Base-by-base conservation (phyloP, 2,113 vertebrate genomes). In the Actenoides lindsayi region DNA sequence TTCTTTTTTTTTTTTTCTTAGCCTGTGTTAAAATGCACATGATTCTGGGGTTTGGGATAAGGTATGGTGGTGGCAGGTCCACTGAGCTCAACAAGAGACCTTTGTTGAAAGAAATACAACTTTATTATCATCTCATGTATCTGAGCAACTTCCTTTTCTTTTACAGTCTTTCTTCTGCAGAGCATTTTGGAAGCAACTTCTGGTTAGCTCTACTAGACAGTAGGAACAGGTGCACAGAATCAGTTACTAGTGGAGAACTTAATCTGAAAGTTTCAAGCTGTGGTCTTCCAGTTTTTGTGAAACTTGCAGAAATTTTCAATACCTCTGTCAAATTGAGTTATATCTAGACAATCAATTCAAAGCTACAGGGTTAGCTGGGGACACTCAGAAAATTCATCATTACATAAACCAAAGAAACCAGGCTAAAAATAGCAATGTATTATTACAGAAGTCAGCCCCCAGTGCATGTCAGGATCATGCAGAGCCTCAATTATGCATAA, bases 361-460 rank as follows among this genome's bases (percentile, higher is more conserved):
- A 95, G 91, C 87, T 91, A 62, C 48, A 78, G 60, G 69, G 84
- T 93, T 79, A 86, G 33, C 1, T 77, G 18, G 53, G 89, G 91
- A 95, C 83, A 81, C 51, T 67, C 51, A 73, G 83, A 89, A 96
- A 92, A 95, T 70, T 95, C 93, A 94, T 94, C 91, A 90, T 95
- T 96, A 93, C 76, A 83, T 92, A 95, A 96, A 94, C 37, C 0
- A 5, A 86, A 90, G 94, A 94, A 94, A 74, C 51, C 37, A 78
- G 56, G 89, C 64, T 95, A 89, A 96, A 93, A 94, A 94, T 92
- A 95, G 68, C n/a, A 17, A 23, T 25, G 20, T 46, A 71, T 68
- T 89, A 37, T 89, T 82, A 78, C 20, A 41, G 71, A 77, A 92
- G 85, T 89, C 86, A 82, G 10, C 37, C 71, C 67, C 84, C 67